Conservation (phyloP, 1,140 invertebrate genomes). For the Scaptomyza montana region DNA sequence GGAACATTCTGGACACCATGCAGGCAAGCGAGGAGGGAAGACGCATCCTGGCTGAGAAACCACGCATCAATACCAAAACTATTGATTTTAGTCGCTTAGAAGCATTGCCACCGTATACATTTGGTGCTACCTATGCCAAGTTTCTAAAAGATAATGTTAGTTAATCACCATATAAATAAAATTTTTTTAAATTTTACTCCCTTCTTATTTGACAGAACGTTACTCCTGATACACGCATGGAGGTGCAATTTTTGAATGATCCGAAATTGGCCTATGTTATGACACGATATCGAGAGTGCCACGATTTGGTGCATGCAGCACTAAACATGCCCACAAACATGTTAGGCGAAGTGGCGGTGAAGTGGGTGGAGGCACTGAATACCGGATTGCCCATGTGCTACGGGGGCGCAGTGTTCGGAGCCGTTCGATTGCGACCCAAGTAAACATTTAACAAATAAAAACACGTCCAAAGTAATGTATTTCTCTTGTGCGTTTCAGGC, state of each 20-base stretch:
- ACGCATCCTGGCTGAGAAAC: constrained; percentile 90
- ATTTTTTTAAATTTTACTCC: not conserved
- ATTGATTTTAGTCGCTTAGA: constrained; percentile 90
- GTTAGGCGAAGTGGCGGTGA: constrained; percentile 95
- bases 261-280: constrained; percentile 96
- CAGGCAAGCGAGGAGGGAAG: constrained; percentile 87
- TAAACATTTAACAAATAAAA: constrained; percentile 72
- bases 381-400: constrained; percentile 95
- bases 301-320: constrained; percentile 96
- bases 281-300: constrained; percentile 97
- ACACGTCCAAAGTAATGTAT: not conserved
- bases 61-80: constrained; percentile 93
- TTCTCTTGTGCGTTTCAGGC: constrained; percentile 85
- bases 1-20: constrained; percentile 87
- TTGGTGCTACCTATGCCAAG: constrained; percentile 93
- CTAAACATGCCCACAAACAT: constrained; percentile 98
- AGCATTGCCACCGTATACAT: constrained; percentile 89
- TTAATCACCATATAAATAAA: not conserved
- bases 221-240: constrained; percentile 94
- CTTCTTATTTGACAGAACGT: constrained; percentile 87
- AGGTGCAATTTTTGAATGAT: constrained; percentile 96
- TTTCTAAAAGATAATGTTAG: constrained; percentile 92
- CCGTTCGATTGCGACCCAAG: constrained; percentile 91
- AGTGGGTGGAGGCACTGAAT: constrained; percentile 98
- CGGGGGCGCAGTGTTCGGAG: constrained; percentile 93